A percentile compares a stretch with the other conserved stretches of the same genome.
Evolutionary conservation across 2,888 invertebrate species (phyloP).

Genomic region (Tiphia femorata): DNA sequence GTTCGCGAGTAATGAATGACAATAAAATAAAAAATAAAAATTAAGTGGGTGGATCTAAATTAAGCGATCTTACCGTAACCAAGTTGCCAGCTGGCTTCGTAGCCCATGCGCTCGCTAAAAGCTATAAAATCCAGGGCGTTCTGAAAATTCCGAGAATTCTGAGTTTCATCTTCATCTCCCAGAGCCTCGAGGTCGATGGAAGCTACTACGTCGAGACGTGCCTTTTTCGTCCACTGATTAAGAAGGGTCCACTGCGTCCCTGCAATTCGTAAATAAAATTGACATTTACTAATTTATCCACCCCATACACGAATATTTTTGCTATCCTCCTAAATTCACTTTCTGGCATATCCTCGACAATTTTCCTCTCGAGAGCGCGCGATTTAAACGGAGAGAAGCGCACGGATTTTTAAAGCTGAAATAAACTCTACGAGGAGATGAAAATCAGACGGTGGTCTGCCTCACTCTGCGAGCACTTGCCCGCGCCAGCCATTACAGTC

Average conservation of each 20-base stretch:
- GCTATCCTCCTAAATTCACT: not conserved
- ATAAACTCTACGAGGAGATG: no score
- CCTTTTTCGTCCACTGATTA: slow-evolving; percentile 62
- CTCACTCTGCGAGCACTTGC: no score
- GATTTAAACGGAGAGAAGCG: no score
- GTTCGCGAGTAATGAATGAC: not conserved
- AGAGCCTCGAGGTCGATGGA: slow-evolving; percentile 50
- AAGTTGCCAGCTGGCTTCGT: slow-evolving; percentile 80
- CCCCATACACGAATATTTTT: not conserved
- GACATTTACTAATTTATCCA: not conserved
- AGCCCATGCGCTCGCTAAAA: slow-evolving; percentile 76
- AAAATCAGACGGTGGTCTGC: no score
- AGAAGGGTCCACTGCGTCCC: slow-evolving; percentile 63
- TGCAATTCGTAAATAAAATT: slow-evolving; percentile 36
- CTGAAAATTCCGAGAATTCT: slow-evolving; percentile 82
- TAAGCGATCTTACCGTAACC: slow-evolving; percentile 81
- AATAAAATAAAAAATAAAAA: not conserved
- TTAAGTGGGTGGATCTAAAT: no score
- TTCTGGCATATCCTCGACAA: no score
- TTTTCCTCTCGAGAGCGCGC: no score
- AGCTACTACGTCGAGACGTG: slow-evolving; percentile 63
- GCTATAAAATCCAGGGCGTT: slow-evolving; percentile 77
- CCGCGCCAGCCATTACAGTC: no score
- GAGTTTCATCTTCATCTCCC: slow-evolving; percentile 71
- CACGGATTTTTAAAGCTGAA: no score